These are phyloP conservation scores for Trachops cirrhosus DNA, from an alignment of 2,797 vertebrate species.

Conservation along the genomic window DNA sequence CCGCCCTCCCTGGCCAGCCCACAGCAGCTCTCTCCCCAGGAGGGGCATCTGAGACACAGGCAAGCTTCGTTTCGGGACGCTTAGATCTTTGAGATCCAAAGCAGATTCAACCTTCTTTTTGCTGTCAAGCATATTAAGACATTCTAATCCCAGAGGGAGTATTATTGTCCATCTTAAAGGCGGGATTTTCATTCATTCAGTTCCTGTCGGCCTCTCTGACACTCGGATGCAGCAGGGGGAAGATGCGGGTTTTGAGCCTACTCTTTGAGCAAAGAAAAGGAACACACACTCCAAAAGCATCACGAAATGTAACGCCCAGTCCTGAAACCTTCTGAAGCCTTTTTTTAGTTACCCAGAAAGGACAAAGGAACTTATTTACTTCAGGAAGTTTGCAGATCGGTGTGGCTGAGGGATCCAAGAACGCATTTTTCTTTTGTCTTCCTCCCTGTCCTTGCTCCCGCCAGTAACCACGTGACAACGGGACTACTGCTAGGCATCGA, in stretches of 20 bases:
- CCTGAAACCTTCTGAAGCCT: constrained; percentile 16
- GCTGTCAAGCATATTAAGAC: constrained; percentile 15
- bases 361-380: constrained; percentile 64
- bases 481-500: constrained; percentile 49
- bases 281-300: constrained; percentile 8
- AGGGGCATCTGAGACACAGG: not conserved
- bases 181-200: constrained; percentile 38
- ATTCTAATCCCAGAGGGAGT: not conserved
- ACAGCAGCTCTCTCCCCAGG: not conserved
- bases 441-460: constrained; percentile 1
- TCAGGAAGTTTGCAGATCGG: constrained; percentile 33
- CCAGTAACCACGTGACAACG: constrained; percentile 45
- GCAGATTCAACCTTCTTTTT: constrained; percentile 5
- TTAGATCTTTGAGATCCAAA: not conserved
- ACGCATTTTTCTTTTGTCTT: constrained; percentile 49
- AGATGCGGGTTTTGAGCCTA: not conserved
- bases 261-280: constrained; percentile 28
- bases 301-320: constrained; percentile 6
- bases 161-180: not conserved
- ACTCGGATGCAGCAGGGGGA: not conserved
- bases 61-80: not conserved
- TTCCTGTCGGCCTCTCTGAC: not conserved
- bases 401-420: constrained; percentile 17
- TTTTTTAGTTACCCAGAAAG: constrained; percentile 55
- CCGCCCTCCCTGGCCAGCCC: not conserved